Conservation (phyloP, 2,888 invertebrate genomes). For the Lasioglossum malachurum region DNA sequence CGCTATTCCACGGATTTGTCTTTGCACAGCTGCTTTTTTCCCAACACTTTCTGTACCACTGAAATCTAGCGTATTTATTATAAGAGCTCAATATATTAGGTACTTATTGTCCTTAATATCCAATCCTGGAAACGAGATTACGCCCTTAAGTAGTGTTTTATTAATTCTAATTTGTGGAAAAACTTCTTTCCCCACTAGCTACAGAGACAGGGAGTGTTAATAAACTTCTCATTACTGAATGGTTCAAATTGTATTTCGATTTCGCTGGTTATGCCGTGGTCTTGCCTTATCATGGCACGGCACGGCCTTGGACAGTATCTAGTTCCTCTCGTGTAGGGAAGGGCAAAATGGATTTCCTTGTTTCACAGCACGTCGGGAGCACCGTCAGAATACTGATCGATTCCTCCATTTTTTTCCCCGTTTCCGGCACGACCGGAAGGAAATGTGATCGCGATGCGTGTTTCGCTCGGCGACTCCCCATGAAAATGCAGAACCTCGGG, state of each 20-base stretch:
- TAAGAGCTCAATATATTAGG: too few species aligned
- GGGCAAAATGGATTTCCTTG: constrained; percentile 9
- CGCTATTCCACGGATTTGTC: neutral
- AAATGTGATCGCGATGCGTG: neutral
- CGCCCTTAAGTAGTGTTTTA: too few species aligned
- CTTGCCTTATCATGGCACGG: too few species aligned
- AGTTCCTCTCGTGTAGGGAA: neutral
- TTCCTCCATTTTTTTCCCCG: neutral
- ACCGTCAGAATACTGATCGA: neutral
- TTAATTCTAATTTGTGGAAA: too few species aligned
- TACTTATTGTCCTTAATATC: too few species aligned
- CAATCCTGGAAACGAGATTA: too few species aligned
- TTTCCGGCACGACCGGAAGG: neutral
- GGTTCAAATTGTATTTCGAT: too few species aligned
- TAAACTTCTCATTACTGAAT: too few species aligned
- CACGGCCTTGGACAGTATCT: neutral
- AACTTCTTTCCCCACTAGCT: too few species aligned
- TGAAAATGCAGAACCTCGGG: neutral
- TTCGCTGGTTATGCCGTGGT: too few species aligned
- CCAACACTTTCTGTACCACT: neutral
- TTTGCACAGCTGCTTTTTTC: neutral
- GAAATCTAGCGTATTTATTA: too few species aligned
- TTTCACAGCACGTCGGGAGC: neutral
- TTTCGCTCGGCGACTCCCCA: neutral
- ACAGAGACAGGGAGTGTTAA: too few species aligned